Base-by-base conservation (phyloP, 2,113 vertebrate species). In the Rhea americana region DNA sequence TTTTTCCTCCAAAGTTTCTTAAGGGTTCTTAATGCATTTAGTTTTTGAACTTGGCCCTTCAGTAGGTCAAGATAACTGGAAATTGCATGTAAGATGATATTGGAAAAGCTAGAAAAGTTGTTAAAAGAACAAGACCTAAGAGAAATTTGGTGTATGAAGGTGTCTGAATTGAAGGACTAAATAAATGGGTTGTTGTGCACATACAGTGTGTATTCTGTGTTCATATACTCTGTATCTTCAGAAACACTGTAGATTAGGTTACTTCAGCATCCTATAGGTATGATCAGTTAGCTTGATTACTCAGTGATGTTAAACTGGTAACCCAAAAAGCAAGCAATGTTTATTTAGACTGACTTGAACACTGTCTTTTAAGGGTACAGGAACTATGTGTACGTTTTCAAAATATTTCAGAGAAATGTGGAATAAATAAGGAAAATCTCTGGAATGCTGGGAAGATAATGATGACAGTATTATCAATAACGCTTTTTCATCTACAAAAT, bases 281-380 rank as follows among this genome's bases (percentile, higher is more conserved):
- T 47, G 51, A 83, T 86, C 55, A 74, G n/a, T 89, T 82, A 63
- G 22, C 1, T 1, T 83, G 70, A 78, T 82, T 84, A 25, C 65
- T 67, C 45, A 11, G 12, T 48, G 30, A n/a, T 1, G 0, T 75
- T 79, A 78, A 78, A 21, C 3, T 1, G 2, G 13, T 2, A 22
- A 79, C 87, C 71, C 80, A 20, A 62, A 89, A 71, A 77, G 30
- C 24, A 65, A 30, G 59, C 26, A 56, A 3, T 62, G 12, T 37
- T 92, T 68, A 13, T 37, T 13, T 61, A 66, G 50, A 39, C 39
- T 77, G 50, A 72, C 32, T 82, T 7, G 19, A 51, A 43, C 73
- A 73, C 28, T 81, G 10, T 43, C 55, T 78, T 20, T 58, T 71
- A 63, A 30, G 18, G 9, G 18, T 87, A 37, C 30, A 61, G 78